A percentile compares a stretch with the other conserved stretches of the same genome.
Evolutionary conservation across 2,797 vertebrate genomes (phyloP).

Genomic region (Liparis tanakae): DNA sequence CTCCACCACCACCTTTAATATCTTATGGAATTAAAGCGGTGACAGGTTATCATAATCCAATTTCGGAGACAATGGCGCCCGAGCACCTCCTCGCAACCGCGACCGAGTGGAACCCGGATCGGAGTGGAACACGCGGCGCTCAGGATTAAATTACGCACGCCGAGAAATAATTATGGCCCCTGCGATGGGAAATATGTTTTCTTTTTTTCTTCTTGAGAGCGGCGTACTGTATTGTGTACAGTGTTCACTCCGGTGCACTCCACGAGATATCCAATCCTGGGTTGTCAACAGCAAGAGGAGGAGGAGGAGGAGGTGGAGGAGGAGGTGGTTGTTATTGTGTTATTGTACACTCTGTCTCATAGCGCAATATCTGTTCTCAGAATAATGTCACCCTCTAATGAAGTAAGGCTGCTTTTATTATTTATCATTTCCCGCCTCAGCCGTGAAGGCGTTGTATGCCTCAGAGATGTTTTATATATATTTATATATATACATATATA

Average conservation of each 20-base stretch:
- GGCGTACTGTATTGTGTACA: constrained; percentile 71
- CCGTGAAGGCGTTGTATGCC: constrained; percentile 54
- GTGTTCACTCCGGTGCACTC: constrained; percentile 68
- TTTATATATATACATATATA: constrained; percentile 24
- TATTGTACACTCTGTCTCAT: constrained; percentile 76
- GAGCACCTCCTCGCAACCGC: constrained; percentile 75
- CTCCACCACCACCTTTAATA: constrained; percentile 73
- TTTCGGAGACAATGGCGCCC: constrained; percentile 84
- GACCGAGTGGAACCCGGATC: constrained; percentile 68
- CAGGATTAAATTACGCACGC: constrained; percentile 80
- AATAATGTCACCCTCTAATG: constrained; percentile 82
- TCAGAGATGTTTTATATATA: constrained; percentile 75
- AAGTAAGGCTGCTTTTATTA: constrained; percentile 78
- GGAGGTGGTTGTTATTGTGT: constrained; percentile 76
- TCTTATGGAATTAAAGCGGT: constrained; percentile 85
- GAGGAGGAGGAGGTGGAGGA: constrained; percentile 53
- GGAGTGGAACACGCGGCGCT: constrained; percentile 81
- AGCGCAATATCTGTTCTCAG: constrained; percentile 79
- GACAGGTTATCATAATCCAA: constrained; percentile 89
- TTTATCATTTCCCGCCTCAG: constrained; percentile 71
- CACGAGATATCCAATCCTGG: constrained; percentile 71
- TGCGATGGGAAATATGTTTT: constrained; percentile 76
- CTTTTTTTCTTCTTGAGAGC: constrained; percentile 53
- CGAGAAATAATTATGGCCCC: constrained; percentile 83
- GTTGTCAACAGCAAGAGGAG: constrained; percentile 74